These are phyloP conservation scores for Drosophila vallismaia DNA, from an alignment of 2,888 invertebrate genomes.

Conservation along the genomic window DNA sequence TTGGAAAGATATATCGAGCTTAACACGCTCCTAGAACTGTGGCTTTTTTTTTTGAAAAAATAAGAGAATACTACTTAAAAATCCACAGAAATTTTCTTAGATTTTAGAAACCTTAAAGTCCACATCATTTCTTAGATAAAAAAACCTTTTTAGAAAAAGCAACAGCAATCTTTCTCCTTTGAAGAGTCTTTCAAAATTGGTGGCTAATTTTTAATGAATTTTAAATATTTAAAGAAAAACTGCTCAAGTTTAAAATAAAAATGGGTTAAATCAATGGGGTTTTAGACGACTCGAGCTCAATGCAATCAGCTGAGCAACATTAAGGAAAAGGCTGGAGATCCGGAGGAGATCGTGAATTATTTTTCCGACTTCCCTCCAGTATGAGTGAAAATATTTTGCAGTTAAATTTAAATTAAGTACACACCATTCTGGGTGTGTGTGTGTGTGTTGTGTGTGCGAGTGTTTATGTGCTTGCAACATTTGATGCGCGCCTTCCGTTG, in stretches of 20 bases:
- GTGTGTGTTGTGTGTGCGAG: conserved; percentile 38
- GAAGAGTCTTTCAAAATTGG: background rate
- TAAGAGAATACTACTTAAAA: background rate
- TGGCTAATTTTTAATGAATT: too few relatives aligned
- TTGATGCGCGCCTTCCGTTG: conserved; percentile 61
- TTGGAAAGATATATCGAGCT: background rate
- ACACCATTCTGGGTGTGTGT: conserved; percentile 20
- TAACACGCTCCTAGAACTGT: background rate
- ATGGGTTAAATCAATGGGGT: background rate
- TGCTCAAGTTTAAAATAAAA: background rate
- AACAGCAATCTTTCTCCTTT: too few relatives aligned
- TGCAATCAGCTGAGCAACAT: conserved; percentile 9
- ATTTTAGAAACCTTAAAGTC: too few relatives aligned
- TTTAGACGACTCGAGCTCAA: background rate
- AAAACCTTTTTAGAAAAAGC: too few relatives aligned
- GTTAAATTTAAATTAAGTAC: conserved; percentile 77
- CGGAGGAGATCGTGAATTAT: conserved; percentile 19
- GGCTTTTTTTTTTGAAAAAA: background rate
- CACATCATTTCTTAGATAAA: too few relatives aligned
- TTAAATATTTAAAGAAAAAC: background rate
- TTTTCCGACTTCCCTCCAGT: conserved; percentile 64
- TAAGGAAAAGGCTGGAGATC: background rate
- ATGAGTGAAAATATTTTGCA: conserved; percentile 76
- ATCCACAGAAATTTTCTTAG: too few relatives aligned
- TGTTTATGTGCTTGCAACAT: conserved; percentile 74